Evolutionary conservation across 2,888 invertebrate genomes (phyloP), one percentile per base, ranked within the genome.

Genomic region (Geophilus truncorum): DNA sequence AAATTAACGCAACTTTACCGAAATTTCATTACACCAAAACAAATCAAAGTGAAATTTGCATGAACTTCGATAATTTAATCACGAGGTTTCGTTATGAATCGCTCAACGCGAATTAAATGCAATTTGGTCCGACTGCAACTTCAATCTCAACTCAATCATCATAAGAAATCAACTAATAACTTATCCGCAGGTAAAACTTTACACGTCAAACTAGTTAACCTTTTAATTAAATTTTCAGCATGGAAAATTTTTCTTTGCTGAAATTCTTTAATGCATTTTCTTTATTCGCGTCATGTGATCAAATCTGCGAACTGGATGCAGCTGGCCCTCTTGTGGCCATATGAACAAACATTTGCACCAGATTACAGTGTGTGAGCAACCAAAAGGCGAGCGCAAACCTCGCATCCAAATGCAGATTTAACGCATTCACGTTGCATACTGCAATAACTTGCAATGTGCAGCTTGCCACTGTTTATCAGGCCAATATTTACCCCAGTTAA

Each of bases 401-500:
- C 7, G 12, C 45, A 45, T 45, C 45, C 45, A 45, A 45, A 45
- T 1, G 70, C 70, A 70, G 70, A 25, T 70, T 70, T 25, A 70
- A 70, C 70, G 28, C n/a, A n/a, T 18, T 51, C 70, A 23, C 70
- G 28, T 62, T 51, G 7, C 51, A 70, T 28, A 28, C 70, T 25
- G 70, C n/a, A 70, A 70, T 70, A 70, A 70, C 28, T 70, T 70
- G 25, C 28, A 70, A 70, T 70, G 9, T 70, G 28, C 28, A 28
- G 70, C 28, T 1, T 4, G 70, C 70, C 70, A 70, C 70, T 70
- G 70, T 70, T 70, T 70, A 70, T 70, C 70, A 70, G 70, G 70
- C 70, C 28, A 70, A 70, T 70, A 70, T 70, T 23, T 70, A 70
- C 70, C 70, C 70, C n/a, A 70, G 70, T 70, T 70, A 70, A 70